A percentile compares a stretch with the other conserved stretches of the same genome.
Evolutionary conservation across 2,888 invertebrate species (phyloP).

Genomic region (Chymomyza caudatula): DNA sequence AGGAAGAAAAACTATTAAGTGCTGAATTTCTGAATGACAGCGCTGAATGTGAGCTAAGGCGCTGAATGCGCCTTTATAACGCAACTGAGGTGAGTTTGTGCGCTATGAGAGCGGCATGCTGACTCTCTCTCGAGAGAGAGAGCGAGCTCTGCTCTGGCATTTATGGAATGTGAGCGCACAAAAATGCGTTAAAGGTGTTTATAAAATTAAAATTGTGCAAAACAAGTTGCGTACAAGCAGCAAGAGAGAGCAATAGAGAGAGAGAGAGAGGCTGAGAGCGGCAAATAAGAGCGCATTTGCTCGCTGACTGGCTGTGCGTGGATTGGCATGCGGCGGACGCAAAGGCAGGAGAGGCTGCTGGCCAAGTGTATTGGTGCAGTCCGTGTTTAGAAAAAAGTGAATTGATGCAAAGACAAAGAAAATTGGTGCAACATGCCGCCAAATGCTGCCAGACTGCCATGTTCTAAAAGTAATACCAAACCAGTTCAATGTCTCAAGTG

Average conservation of each 20-base stretch:
- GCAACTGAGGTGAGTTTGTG: slow-evolving; percentile 48
- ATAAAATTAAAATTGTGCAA: slow-evolving; percentile 71
- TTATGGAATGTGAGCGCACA: slow-evolving; percentile 71
- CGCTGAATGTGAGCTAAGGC: slow-evolving; percentile 6
- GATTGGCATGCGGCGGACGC: too few relatives aligned
- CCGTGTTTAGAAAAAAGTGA: slow-evolving; percentile 65
- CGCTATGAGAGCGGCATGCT: not conserved
- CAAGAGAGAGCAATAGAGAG: slow-evolving; percentile 18
- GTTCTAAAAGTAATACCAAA: slow-evolving; percentile 49
- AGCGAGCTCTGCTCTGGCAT: slow-evolving; percentile 49
- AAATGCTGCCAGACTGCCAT: slow-evolving; percentile 42
- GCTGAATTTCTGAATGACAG: slow-evolving; percentile 9
- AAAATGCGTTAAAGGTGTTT: slow-evolving; percentile 72
- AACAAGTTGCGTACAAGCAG: slow-evolving; percentile 60
- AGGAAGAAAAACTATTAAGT: too few relatives aligned
- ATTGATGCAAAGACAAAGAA: slow-evolving; percentile 67
- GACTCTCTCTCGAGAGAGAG: slow-evolving; percentile 16
- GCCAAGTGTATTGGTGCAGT: not conserved
- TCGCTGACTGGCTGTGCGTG: too few relatives aligned
- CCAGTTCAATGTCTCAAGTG: slow-evolving; percentile 52
- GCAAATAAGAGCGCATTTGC: too few relatives aligned
- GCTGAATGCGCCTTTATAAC: slow-evolving; percentile 51
- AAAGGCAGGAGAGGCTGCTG: too few relatives aligned
- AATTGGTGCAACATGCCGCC: slow-evolving; percentile 58
- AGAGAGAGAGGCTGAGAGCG: slow-evolving; percentile 4